Evolutionary conservation across 2,113 vertebrate species (phyloP), one percentile per base, ranked within the genome.

Genomic region (Panthera tigris): DNA sequence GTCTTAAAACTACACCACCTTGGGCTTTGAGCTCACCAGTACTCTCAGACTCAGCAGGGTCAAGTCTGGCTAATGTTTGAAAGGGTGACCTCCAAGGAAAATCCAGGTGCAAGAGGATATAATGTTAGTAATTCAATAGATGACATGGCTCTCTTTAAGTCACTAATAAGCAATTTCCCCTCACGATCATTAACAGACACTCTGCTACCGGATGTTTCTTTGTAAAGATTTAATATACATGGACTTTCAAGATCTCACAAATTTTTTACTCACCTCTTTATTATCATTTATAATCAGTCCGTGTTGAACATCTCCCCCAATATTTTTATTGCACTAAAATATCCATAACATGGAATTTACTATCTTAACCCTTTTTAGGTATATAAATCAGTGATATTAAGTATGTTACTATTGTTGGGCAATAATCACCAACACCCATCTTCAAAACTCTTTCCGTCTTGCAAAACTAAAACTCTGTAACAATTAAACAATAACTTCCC

Each of bases 11-110:
- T 91, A 81, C 93, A 98, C 97, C 91, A 94, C 88, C 98, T 71
- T 82, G 93, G 90, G 96, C 95, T 97, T 98, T 93, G 98, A 98
- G 96, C 78, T 98, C 98, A 95, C 97, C 97, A 97, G 97, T 97
- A 65, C 92, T 69, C 76, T 52, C 36, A 74, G 86, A 68, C 91
- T 95, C 90, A 95, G 87, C 94, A 88, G 89, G 97, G 96, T 97
- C 97, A 96, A 65, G 82, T 96, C 97, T 89, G 85, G 90, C 86
- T 97, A 94, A 82, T 87, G 92, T 97, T 96, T 82, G 83, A 52
- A 84, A 97, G 41, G 57, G 76, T 96, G 98, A 98, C 92, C 90
- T 93, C 97, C 23, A 57, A 98, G 92, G 79, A 66, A 94, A 98
- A 96, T 63, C 52, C 21, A 31, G 94, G 95, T 96, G 94, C 93